Evolutionary conservation across 2,888 invertebrate genomes (phyloP), one percentile per base, ranked within the genome.

Genomic region (Alviniconcha strummeri): DNA sequence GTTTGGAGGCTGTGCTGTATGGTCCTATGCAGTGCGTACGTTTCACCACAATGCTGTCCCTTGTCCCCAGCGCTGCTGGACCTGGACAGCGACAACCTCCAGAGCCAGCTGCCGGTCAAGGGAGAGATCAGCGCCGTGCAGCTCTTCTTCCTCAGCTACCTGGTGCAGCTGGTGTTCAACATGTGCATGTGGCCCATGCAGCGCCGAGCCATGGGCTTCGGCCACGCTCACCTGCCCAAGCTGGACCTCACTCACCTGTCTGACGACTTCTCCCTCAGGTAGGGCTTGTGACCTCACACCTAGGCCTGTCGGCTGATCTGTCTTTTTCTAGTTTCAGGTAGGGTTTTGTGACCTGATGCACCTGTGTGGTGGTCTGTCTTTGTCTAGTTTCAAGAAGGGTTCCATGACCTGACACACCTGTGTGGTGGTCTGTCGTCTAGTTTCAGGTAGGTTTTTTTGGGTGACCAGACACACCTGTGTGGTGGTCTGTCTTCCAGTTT

Each of bases 191-290:
- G 84, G 83, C 81, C 81, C 7, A n/a, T 81, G 52, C 81, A 57
- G 15, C 19, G 81, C 57, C 56, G 57, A 11, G 17, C 5, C 54
- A n/a, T 69, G 80, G 80, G 80, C n/a, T n/a, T 19, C 4, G 80
- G 67, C n/a, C 13, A 67, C n/a, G 19, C 13, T 5, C 80, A 67
- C 55, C 17, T 77, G 13, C n/a, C 67, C 56, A 88, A 84, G 36
- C 79, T 88, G 3, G 88, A 89, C 77, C 81, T 89, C n/a, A 85
- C 88, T 6, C 80, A 86, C 17, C 88, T 90, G 75, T 86, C 86
- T 72, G 89, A 89, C 69, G 86, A 86, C 81, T 84, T 87, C 13
- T 81, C 85, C 56, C 87, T 89, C 77, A 89, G 88, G 90, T 90
- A 83, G 74, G 76, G 7, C 9, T 67, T 36, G 1, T 15, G 7